A percentile compares a stretch with the other conserved stretches of the same genome.
phyloP scores from a whole-genome alignment of 2,797 vertebrate genomes.

The Zenarchopterus dispar region DNA sequence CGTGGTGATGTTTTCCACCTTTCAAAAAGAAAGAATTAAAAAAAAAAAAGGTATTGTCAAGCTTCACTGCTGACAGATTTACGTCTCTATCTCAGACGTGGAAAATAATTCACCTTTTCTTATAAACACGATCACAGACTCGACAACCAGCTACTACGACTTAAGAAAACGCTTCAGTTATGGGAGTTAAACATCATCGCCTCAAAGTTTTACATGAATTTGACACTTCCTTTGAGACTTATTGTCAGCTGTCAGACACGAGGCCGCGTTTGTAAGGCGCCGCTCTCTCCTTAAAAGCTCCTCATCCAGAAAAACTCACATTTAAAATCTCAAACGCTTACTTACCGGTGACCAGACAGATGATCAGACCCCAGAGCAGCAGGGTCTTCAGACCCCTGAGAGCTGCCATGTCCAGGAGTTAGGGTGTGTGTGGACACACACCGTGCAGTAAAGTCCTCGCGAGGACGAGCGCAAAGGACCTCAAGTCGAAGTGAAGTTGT shows the following conservation, averaged over 20 bases:
- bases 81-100: constrained; percentile 26
- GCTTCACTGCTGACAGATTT: constrained; percentile 35
- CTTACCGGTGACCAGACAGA: constrained; percentile 76
- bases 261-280: background rate
- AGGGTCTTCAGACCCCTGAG: constrained; percentile 81
- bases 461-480: constrained; percentile 74
- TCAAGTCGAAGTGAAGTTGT: constrained; percentile 18
- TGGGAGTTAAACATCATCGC: constrained; percentile 12
- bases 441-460: constrained; percentile 79
- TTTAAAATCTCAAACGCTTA: constrained; percentile 30
- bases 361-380: constrained; percentile 78
- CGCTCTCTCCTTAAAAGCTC: background rate
- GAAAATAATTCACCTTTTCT: constrained; percentile 26
- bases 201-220: constrained; percentile 17
- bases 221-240: background rate
- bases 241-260: constrained; percentile 7
- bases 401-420: constrained; percentile 87
- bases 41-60: constrained; percentile 16
- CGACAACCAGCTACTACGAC: constrained; percentile 22
- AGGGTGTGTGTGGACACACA: constrained; percentile 75
- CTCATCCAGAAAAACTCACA: background rate
- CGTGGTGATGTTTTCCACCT: constrained; percentile 29
- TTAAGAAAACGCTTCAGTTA: constrained; percentile 26
- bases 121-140: constrained; percentile 24
- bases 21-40: constrained; percentile 3